Base-by-base conservation (phyloP, 2,888 invertebrate genomes). In the Psylliodes chrysocephalus region DNA sequence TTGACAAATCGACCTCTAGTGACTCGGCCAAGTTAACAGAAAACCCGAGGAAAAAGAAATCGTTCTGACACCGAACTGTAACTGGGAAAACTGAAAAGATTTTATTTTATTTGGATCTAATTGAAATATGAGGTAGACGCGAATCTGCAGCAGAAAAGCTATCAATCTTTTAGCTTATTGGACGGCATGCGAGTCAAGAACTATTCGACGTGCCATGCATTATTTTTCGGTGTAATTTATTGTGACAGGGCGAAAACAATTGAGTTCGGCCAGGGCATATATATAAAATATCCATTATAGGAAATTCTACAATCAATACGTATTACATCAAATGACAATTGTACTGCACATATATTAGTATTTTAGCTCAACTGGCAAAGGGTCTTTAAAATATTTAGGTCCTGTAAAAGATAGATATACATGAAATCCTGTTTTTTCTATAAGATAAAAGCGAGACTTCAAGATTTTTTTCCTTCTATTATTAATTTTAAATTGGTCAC, bases 1-100 rank as follows among this genome's bases (percentile, higher is more conserved):
- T 72, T 77, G 77, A 77, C 75, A 77, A 78, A 78, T 78, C 71
- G 73, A 73, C 69, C 76, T 71, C 76, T 19, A 33, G 74, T 69
- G 73, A 73, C 67, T 66, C 60, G 25, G 40, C 64, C 40, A 56
- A 65, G 51, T 53, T 60, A 51, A 52, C 54, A 25, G 38, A 12
- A 8, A 46, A 49, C 52, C 38, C 4, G 40, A 49, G 30, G 52
- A 33, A 42, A 33, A 40, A 66, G 66, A 62, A 64, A 68, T 47
- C 61, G 38, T 52, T 46, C 38, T 18, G 57, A 40, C 38, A 46
- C 44, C 33, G 44, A 8, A 35, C 17, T 17, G 19, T 57, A 35
- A 35, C 47, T 38, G 17, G 38, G 49, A 59, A 59, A 38, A 59
- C 59, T 15, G 22, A 46, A 59, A 49, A 28, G 59, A 59, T 59